Evolutionary conservation across 2,113 vertebrate species (phyloP).

Genomic region (Phyllostomus hastatus): DNA sequence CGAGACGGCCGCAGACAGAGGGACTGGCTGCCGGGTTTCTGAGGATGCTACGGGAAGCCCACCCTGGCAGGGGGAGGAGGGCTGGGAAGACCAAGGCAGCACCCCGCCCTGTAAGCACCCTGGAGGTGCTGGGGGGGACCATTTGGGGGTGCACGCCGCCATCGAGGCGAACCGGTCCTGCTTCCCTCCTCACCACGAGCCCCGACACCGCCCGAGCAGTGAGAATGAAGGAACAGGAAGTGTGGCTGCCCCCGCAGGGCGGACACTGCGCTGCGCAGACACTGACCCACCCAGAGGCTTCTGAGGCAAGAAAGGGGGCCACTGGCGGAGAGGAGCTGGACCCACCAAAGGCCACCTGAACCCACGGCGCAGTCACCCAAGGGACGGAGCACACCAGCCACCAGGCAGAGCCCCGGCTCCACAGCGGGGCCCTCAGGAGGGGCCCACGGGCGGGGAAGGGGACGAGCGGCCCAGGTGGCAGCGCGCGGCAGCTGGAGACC

Average conservation of each 20-base stretch:
- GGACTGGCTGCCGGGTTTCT: accelerated
- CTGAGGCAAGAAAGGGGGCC: not conserved
- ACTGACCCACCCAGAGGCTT: too few relatives aligned
- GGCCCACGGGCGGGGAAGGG: too few relatives aligned
- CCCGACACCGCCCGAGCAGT: not conserved
- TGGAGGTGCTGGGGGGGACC: not conserved
- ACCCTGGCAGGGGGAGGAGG: accelerated
- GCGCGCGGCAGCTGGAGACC: too few relatives aligned
- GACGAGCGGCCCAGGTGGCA: too few relatives aligned
- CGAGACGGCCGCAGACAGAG: not conserved
- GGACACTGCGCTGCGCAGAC: not conserved
- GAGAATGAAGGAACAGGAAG: not conserved
- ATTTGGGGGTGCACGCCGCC: accelerated
- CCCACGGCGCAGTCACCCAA: accelerated
- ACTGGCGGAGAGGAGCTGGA: not conserved
- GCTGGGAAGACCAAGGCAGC: not conserved
- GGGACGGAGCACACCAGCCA: accelerated
- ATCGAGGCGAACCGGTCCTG: too few relatives aligned
- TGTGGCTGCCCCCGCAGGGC: accelerated
- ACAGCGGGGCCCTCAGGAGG: too few relatives aligned
- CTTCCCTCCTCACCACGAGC: not conserved
- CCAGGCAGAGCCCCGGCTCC: not conserved
- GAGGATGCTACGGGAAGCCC: not conserved
- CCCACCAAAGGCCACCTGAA: not conserved
- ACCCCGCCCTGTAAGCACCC: not conserved